Evolutionary conservation across 1,140 invertebrate species (phyloP).

Genomic region (Drepana arcuata): DNA sequence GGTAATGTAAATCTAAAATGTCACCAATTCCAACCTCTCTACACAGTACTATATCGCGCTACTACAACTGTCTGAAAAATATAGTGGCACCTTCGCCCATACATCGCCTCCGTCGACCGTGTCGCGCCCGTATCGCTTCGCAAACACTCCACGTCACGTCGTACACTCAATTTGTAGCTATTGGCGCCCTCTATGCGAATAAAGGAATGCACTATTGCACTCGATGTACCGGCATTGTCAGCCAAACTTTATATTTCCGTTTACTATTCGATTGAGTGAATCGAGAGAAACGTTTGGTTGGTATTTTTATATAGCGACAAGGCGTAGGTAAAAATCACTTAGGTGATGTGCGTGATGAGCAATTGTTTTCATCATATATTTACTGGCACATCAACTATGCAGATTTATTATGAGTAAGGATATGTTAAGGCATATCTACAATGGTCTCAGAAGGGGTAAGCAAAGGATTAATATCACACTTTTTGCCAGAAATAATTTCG

Average conservation of each 20-base stretch:
- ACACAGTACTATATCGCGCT: not conserved
- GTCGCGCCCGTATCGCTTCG: slow-evolving; percentile 27
- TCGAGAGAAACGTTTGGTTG: not conserved
- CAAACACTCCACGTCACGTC: slow-evolving; percentile 26
- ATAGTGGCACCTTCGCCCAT: not conserved
- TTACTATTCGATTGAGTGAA: not conserved
- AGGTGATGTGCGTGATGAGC: no score
- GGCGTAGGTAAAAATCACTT: no score
- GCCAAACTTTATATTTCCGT: slow-evolving; percentile 1
- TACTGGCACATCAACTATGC: not conserved
- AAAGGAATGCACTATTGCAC: slow-evolving; percentile 6
- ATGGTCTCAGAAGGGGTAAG: no score
- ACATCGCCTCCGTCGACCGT: slow-evolving; percentile 17
- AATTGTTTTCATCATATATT: not conserved
- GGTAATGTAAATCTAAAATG: not conserved
- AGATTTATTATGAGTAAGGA: not conserved
- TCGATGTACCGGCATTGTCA: slow-evolving; percentile 1
- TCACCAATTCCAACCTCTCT: not conserved
- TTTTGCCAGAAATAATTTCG: not conserved
- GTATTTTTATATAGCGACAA: not conserved
- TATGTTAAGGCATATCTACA: not conserved
- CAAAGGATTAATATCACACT: slow-evolving; percentile 3
- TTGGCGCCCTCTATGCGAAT: slow-evolving; percentile 23
- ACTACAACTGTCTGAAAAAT: not conserved
- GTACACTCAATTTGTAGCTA: slow-evolving; percentile 38